Evolutionary conservation across 2,797 vertebrate species (phyloP).

Genomic region (Urocyon cinereoargenteus): DNA sequence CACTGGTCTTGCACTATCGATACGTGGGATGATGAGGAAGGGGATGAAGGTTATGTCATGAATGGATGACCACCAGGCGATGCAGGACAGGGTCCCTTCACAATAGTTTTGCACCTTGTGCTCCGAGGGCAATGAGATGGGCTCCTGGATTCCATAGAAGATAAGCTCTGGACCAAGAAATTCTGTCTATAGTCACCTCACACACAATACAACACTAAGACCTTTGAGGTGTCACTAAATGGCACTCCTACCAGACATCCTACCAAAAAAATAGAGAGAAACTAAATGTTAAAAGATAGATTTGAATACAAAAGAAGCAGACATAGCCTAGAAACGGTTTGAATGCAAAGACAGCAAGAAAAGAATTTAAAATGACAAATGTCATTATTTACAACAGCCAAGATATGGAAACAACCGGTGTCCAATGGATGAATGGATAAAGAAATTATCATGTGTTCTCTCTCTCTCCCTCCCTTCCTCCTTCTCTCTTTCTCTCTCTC

Average conservation of each 20-base stretch:
- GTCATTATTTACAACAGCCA: background rate
- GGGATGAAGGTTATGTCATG: background rate
- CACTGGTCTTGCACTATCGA: conserved; percentile 53
- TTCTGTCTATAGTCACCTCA: background rate
- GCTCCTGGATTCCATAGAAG: conserved; percentile 49
- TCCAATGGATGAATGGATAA: background rate
- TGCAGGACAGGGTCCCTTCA: background rate
- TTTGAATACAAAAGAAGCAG: conserved; percentile 31
- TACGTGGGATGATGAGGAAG: conserved; percentile 42
- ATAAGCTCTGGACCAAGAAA: background rate
- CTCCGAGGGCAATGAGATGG: conserved; percentile 40
- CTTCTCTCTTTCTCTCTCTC: background rate
- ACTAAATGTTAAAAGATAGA: conserved; percentile 8
- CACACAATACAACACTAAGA: background rate
- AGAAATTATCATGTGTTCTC: background rate
- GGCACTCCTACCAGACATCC: background rate
- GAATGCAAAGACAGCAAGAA: background rate
- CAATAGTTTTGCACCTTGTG: conserved; percentile 41
- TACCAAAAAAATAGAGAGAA: background rate
- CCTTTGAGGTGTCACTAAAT: background rate
- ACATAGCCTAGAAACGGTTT: background rate
- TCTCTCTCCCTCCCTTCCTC: background rate
- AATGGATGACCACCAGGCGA: conserved; percentile 56
- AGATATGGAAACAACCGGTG: background rate
- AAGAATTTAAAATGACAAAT: conserved; percentile 9